Evolutionary conservation across 2,797 vertebrate genomes (phyloP).

Genomic region (Sebastes steindachneri): DNA sequence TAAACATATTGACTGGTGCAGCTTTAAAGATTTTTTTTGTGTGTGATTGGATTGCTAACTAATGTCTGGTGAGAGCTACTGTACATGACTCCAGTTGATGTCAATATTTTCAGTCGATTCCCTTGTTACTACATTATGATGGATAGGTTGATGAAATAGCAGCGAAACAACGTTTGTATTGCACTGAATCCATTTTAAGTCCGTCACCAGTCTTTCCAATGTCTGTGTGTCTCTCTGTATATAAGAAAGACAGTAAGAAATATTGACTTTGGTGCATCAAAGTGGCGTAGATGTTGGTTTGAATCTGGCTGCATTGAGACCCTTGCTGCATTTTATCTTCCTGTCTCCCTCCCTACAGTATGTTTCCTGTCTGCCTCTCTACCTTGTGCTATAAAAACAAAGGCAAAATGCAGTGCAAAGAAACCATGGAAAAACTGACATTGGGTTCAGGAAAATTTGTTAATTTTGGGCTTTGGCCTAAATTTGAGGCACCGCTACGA

Average conservation of each 20-base stretch:
- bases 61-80: background rate
- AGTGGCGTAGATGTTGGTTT: background rate
- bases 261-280: constrained; percentile 19
- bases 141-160: constrained; percentile 39
- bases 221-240: background rate
- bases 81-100: constrained; percentile 9
- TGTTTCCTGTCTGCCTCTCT: background rate
- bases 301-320: background rate
- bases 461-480: background rate
- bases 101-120: constrained; percentile 40
- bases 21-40: constrained; percentile 32
- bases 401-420: background rate
- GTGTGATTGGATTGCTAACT: constrained; percentile 18
- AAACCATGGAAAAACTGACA: background rate
- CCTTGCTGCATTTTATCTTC: background rate
- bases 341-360: background rate
- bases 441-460: background rate
- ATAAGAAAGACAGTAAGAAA: constrained; percentile 4
- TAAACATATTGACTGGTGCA: constrained; percentile 28
- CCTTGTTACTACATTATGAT: constrained; percentile 44
- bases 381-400: background rate
- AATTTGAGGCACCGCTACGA: background rate
- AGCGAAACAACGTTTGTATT: constrained; percentile 1
- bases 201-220: background rate
- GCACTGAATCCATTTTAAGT: background rate